A percentile compares a stretch with the other conserved stretches of the same genome.
Evolutionary conservation across 2,113 vertebrate genomes (phyloP).

Genomic region (Cavia porcellus): DNA sequence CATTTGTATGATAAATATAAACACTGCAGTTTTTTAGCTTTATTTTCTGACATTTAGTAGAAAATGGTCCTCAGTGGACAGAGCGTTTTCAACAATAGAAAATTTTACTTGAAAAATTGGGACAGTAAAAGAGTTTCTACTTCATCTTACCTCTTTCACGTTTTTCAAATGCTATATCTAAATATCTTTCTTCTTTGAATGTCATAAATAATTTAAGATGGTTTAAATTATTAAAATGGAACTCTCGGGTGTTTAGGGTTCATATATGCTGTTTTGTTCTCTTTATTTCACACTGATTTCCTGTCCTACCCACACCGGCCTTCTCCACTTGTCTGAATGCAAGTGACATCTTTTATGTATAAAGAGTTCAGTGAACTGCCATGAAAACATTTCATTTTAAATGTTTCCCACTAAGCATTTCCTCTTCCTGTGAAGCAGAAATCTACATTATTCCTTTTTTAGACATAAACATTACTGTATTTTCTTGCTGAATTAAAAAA

Average conservation of each 20-base stretch:
- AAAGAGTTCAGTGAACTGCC: constrained; percentile 43
- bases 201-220: constrained; percentile 53
- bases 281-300: neutral
- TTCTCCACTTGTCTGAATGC: constrained; percentile 49
- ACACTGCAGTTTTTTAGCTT: neutral
- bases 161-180: neutral
- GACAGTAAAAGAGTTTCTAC: neutral
- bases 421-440: constrained; percentile 60
- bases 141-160: neutral
- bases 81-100: constrained; percentile 14
- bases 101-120: constrained; percentile 21
- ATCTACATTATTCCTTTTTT: constrained; percentile 45
- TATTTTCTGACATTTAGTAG: constrained; percentile 31
- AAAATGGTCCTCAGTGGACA: neutral
- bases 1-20: neutral
- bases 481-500: constrained; percentile 26
- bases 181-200: neutral
- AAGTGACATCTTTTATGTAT: constrained; percentile 63
- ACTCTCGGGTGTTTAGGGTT: neutral
- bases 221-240: constrained; percentile 66
- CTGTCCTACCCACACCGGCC: neutral
- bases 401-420: constrained; percentile 41
- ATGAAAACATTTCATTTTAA: constrained; percentile 53
- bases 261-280: constrained; percentile 32
- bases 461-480: neutral